A percentile compares a stretch with the other conserved stretches of the same genome.
These are phyloP conservation scores for Brotogeris chrysoptera DNA, from an alignment of 2,797 vertebrate genomes.

Conservation along the genomic window DNA sequence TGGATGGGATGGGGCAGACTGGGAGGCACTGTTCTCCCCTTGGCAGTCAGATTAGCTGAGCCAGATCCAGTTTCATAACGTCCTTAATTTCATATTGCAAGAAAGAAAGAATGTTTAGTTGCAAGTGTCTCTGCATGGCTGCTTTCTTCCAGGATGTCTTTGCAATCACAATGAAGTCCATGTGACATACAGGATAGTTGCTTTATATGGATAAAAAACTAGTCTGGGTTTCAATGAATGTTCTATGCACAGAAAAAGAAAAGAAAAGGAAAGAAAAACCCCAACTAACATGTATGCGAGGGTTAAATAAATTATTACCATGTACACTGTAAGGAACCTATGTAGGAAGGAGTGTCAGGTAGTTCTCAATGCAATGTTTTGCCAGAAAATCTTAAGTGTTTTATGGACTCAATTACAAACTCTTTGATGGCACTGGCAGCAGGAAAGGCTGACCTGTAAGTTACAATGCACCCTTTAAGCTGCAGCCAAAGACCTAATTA, in stretches of 20 bases:
- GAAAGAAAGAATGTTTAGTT: not conserved
- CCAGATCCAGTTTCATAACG: not conserved
- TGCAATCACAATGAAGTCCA: not conserved
- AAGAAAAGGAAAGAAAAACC: not conserved
- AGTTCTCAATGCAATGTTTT: not conserved
- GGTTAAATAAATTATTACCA: not conserved
- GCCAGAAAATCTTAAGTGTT: slow-evolving; percentile 3
- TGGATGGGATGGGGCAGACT: not conserved
- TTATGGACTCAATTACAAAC: slow-evolving; percentile 1
- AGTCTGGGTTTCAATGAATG: not conserved
- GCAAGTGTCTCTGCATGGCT: not conserved
- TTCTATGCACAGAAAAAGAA: not conserved
- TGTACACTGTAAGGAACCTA: not conserved
- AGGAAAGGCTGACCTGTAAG: slow-evolving; percentile 1
- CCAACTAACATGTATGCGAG: not conserved
- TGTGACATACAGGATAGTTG: not conserved
- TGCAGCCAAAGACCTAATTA: slow-evolving; percentile 27
- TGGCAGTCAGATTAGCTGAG: not conserved
- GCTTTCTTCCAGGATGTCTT: not conserved
- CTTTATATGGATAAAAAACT: not conserved
- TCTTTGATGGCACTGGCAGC: slow-evolving; percentile 1
- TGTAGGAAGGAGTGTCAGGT: not conserved
- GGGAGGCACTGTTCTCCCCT: not conserved
- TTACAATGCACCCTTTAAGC: not conserved
- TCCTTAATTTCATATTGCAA: not conserved